Evolutionary conservation across 2,113 vertebrate genomes (phyloP).

Genomic region (Pachypanchax playfairii): DNA sequence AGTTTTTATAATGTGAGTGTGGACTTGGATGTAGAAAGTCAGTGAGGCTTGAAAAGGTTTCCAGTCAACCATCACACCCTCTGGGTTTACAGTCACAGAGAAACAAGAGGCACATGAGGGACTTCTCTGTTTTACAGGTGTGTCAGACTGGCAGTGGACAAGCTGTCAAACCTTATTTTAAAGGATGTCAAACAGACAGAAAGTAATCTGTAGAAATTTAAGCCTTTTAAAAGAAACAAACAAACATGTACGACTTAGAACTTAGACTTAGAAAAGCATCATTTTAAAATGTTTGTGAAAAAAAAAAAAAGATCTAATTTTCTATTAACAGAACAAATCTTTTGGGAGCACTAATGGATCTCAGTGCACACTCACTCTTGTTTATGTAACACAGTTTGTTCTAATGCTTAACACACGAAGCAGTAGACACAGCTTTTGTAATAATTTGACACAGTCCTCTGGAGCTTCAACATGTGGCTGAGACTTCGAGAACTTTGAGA

Average conservation of each 20-base stretch:
- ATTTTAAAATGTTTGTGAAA: background rate
- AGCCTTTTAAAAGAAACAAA: too few relatives aligned
- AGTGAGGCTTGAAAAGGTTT: constrained; percentile 52
- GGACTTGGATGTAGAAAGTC: constrained; percentile 37
- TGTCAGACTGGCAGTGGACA: constrained; percentile 33
- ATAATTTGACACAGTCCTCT: constrained; percentile 16
- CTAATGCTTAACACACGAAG: constrained; percentile 34
- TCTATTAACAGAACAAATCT: constrained; percentile 13
- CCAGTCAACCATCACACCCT: constrained; percentile 64
- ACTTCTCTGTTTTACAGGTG: constrained; percentile 46
- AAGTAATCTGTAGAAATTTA: too few relatives aligned
- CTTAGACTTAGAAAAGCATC: background rate
- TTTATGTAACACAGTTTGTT: constrained; percentile 14
- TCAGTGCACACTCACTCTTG: constrained; percentile 21
- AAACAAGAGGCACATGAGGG: background rate
- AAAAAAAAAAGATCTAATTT: constrained; percentile 5
- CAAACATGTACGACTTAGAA: background rate
- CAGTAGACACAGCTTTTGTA: constrained; percentile 29
- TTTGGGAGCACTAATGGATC: constrained; percentile 12
- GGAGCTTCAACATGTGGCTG: constrained; percentile 24
- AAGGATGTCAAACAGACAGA: constrained; percentile 53
- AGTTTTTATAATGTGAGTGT: constrained; percentile 33
- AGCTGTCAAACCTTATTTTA: constrained; percentile 45
- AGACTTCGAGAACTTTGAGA: constrained; percentile 26
- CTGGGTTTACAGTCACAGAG: constrained; percentile 11